Conservation (phyloP, 2,888 invertebrate species). For the Acholoe squamosa region DNA sequence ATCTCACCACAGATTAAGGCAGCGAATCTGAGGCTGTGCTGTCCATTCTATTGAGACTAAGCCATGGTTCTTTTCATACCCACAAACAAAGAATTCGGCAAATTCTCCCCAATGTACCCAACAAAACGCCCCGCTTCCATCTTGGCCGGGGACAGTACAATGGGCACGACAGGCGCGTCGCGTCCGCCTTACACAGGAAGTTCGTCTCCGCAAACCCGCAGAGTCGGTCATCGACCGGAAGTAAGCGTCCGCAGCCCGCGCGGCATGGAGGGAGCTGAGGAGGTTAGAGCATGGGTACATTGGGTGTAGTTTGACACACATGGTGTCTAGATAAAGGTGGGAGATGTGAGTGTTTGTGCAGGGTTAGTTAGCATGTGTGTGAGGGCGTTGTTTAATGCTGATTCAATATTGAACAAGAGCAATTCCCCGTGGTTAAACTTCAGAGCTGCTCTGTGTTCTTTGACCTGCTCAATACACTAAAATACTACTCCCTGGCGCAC, state of each 20-base stretch:
- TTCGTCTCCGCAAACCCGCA: neutral
- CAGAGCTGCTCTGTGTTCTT: neutral
- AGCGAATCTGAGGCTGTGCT: no score
- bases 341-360: no score
- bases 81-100: neutral
- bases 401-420: neutral
- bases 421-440: neutral
- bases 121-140: neutral
- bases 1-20: no score
- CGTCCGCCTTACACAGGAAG: neutral
- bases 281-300: no score
- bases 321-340: no score
- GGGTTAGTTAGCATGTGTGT: no score
- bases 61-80: no score
- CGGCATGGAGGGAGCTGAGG: neutral
- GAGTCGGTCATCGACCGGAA: constrained; percentile 15
- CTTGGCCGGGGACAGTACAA: neutral
- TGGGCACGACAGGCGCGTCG: neutral
- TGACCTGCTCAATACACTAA: neutral
- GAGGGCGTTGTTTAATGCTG: neutral
- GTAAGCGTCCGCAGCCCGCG: neutral
- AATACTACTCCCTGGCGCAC: no score
- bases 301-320: no score
- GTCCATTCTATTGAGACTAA: no score
- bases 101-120: neutral